phyloP scores from a whole-genome alignment of 1,140 invertebrate species.

The Battus philenor region DNA sequence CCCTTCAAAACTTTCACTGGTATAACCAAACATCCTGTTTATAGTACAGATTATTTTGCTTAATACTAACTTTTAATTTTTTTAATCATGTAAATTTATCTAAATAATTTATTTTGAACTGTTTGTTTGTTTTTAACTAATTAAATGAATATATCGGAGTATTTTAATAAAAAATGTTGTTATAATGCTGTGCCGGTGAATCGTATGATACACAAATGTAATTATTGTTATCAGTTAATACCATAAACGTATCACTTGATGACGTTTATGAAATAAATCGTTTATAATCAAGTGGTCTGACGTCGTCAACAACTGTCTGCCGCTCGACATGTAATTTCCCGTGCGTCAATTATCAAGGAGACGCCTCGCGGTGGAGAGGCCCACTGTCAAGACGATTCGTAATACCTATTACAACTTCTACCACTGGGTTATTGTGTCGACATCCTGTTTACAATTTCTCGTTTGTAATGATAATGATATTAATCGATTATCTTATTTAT shows the following conservation, averaged over 20 bases:
- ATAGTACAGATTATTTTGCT: too few species aligned
- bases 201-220: too few species aligned
- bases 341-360: conserved; percentile 68
- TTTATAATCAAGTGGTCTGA: conserved; percentile 74
- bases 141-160: too few species aligned
- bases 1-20: too few species aligned
- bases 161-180: too few species aligned
- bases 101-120: too few species aligned
- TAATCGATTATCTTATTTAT: too few species aligned
- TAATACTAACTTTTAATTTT: too few species aligned
- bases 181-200: too few species aligned
- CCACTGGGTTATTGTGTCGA: not conserved
- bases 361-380: conserved; percentile 45
- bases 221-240: not conserved
- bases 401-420: conserved; percentile 41
- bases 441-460: conserved; percentile 17
- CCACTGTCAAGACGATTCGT: conserved; percentile 56
- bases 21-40: too few species aligned
- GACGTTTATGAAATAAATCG: conserved; percentile 65
- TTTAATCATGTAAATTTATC: too few species aligned
- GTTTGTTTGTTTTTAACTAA: too few species aligned
- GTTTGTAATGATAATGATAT: conserved; percentile 16
- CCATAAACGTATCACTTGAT: conserved; percentile 12
- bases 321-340: conserved; percentile 71
- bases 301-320: conserved; percentile 73